Conservation (phyloP, 1,140 invertebrate genomes). For the Anadara kagoshimensis region DNA sequence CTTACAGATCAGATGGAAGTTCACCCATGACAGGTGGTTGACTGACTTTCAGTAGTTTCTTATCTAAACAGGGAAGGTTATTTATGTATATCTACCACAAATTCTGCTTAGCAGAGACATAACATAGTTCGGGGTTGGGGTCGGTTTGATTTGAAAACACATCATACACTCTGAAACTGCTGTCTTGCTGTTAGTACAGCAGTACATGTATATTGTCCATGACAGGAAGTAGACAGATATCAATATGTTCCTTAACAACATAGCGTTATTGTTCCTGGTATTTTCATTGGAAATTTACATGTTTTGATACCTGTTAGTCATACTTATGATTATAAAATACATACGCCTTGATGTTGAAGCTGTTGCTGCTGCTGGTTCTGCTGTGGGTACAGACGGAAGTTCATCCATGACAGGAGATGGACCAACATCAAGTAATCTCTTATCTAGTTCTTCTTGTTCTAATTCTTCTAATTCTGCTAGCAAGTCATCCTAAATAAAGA, state of each 20-base stretch:
- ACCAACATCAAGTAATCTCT: conserved; percentile 77
- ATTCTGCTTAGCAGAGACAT: too few species aligned
- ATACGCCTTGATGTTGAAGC: conserved; percentile 34
- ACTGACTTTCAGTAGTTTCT: too few species aligned
- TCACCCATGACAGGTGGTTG: too few species aligned
- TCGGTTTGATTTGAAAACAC: too few species aligned
- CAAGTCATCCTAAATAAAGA: conserved; percentile 75
- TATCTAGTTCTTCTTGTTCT: conserved; percentile 81
- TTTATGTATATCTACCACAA: too few species aligned
- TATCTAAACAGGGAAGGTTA: too few species aligned
- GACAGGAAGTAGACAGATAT: not conserved
- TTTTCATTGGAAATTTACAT: not conserved
- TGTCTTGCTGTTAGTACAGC: not conserved
- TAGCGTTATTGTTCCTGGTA: not conserved
- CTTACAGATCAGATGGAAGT: too few species aligned
- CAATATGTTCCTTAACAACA: not conserved
- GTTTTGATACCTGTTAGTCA: not conserved
- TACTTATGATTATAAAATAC: not conserved
- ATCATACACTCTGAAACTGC: too few species aligned
- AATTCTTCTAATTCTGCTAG: conserved; percentile 78
- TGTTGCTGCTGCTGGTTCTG: conserved; percentile 34
- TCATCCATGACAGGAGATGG: conserved; percentile 60
- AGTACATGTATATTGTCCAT: not conserved
- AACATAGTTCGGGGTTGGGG: too few species aligned
- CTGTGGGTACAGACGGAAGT: conserved; percentile 53